Conservation (phyloP, 2,888 invertebrate species). For the Argyresthia goedartella region DNA sequence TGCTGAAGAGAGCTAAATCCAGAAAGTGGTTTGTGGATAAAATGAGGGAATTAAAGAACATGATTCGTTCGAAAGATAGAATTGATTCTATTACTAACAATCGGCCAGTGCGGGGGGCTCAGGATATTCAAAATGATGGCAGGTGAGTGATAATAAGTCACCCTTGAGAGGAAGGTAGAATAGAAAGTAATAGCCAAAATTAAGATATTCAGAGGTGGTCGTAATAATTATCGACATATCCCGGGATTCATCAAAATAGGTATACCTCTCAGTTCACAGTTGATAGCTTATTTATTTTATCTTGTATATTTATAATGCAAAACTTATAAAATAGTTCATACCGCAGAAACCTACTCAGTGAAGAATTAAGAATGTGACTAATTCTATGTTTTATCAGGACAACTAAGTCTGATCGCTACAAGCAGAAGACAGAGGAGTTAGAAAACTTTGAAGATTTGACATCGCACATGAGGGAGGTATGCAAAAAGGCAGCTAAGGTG, state of each 20-base stretch:
- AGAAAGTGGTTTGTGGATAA: background rate
- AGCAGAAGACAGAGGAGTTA: slow-evolving; percentile 16
- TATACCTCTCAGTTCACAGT: too few relatives aligned
- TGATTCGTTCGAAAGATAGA: too few relatives aligned
- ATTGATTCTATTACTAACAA: too few relatives aligned
- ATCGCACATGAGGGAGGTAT: background rate
- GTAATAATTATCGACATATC: background rate
- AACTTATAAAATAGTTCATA: too few relatives aligned
- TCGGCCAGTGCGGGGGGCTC: too few relatives aligned
- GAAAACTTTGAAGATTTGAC: slow-evolving; percentile 12
- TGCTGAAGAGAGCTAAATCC: background rate
- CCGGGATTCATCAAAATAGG: too few relatives aligned
- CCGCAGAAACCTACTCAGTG: background rate
- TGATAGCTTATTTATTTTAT: too few relatives aligned
- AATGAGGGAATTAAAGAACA: background rate
- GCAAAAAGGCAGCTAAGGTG: background rate
- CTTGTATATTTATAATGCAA: too few relatives aligned
- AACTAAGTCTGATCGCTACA: background rate
- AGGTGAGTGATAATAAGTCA: too few relatives aligned
- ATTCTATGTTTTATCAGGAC: background rate
- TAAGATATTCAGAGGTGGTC: background rate
- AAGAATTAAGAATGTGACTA: background rate
- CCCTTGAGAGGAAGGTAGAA: background rate
- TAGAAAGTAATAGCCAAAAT: background rate
- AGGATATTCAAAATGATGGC: too few relatives aligned